A percentile compares a stretch with the other conserved stretches of the same genome.
Conservation (phyloP, 2,888 invertebrate genomes). For the Euplagia quadripunctaria region DNA sequence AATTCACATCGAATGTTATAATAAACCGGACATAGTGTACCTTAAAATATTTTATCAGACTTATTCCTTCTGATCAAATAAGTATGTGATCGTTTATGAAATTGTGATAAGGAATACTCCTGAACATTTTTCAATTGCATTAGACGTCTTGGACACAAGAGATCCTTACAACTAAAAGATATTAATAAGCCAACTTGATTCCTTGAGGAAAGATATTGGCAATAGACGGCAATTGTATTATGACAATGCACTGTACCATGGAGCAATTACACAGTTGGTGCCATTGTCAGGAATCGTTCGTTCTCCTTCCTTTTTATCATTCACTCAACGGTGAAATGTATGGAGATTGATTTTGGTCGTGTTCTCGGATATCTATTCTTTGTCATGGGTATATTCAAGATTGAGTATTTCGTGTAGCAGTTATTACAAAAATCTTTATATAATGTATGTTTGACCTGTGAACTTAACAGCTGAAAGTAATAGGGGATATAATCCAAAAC, state of each 20-base stretch:
- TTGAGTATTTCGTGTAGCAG: conserved; percentile 18
- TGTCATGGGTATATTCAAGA: conserved; percentile 30
- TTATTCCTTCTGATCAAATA: conserved; percentile 6
- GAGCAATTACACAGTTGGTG: conserved; percentile 69
- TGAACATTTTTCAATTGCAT: conserved; percentile 24
- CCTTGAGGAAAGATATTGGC: conserved; percentile 54
- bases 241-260: conserved; percentile 69
- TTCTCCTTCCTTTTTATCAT: conserved; percentile 61
- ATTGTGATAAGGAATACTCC: not conserved
- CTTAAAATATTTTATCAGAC: not conserved
- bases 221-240: conserved; percentile 69
- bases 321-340: conserved; percentile 67
- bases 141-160: conserved; percentile 34
- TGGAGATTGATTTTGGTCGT: conserved; percentile 67
- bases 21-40: conserved; percentile 1
- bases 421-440: not conserved
- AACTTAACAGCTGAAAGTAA: not conserved
- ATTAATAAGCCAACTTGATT: conserved; percentile 48
- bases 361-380: conserved; percentile 59
- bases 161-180: conserved; percentile 36
- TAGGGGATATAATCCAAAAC: too few species aligned
- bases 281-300: conserved; percentile 64
- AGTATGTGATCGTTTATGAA: not conserved
- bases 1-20: conserved; percentile 9
- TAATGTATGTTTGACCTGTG: not conserved